Evolutionary conservation across 2,888 invertebrate genomes (phyloP), one percentile per base, ranked within the genome.

Genomic region (Drosophila subquinaria): DNA sequence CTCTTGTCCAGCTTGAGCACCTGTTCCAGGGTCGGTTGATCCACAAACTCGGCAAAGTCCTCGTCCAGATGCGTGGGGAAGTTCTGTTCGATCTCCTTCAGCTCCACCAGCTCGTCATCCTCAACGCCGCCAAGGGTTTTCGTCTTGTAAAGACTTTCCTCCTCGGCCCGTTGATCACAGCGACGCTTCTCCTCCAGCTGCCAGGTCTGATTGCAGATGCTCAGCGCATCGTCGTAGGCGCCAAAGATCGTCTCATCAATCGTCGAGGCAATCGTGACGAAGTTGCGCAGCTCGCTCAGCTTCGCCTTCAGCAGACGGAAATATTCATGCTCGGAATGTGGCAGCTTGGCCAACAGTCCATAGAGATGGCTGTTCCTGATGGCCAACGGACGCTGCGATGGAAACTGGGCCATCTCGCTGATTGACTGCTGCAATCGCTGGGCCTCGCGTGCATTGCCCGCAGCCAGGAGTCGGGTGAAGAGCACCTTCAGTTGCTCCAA

Each of bases 81-180:
- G 89, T 96, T 93, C 88, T 95, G 94, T 72, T 94, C 93, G 63
- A 97, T 94, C 93, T 96, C 96, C 61, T 94, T 93, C 17, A 94
- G 91, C 0, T 95, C 94, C 67, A 95, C 93, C 17, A 95, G 94
- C 72, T 96, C 96, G 85, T 97, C 97, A 20, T 95, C 94, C 88
- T 95, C 94, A 20, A 94, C 94, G 79, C 95, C 94, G 60, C 95
- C 95, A 92, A 95, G 95, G 0, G 95, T 95, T 89, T 95, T 95
- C 10, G 95, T 96, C 63, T 95, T 95, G 91, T 96, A 97, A 48
- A 98, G 93, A 78, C 95, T 96, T 59, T 96, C 96, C 67, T 96
- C 95, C 80, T 97, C 97, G 57, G 94, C 94, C 76, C 96, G 95
- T 81, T 95, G 94, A 81, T 94, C 94, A 76, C 95, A 95, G 17